Conservation (phyloP, 2,113 vertebrate species). For the Dasypus novemcinctus region DNA sequence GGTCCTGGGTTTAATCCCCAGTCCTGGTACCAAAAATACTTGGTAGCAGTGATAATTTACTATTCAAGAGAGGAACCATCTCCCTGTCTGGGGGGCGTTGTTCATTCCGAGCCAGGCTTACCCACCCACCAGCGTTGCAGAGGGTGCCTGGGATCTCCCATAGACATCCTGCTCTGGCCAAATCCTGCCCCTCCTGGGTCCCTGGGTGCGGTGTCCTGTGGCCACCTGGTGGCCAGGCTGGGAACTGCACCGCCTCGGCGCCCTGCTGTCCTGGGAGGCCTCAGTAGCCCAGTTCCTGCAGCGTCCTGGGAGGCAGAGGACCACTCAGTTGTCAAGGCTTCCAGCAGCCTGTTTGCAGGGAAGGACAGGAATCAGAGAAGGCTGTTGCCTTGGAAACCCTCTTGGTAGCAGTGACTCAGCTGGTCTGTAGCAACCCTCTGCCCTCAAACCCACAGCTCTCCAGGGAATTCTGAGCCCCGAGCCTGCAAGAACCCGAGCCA, state of each 20-base stretch:
- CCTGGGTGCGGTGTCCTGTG: neutral
- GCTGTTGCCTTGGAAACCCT: constrained; percentile 72
- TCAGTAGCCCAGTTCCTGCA: neutral
- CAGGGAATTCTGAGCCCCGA: neutral
- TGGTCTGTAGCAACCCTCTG: constrained; percentile 13
- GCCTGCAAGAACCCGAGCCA: neutral
- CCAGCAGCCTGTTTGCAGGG: constrained; percentile 33
- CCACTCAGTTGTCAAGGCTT: constrained; percentile 44
- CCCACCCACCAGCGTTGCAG: neutral
- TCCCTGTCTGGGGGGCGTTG: neutral
- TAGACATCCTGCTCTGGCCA: neutral
- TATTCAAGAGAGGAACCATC: neutral
- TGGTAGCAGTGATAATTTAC: neutral
- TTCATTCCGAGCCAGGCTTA: neutral
- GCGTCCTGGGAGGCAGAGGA: neutral
- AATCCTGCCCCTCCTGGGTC: neutral
- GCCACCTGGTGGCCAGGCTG: neutral
- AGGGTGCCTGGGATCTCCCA: neutral
- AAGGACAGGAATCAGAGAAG: constrained; percentile 46
- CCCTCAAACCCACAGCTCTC: neutral
- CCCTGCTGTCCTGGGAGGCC: neutral
- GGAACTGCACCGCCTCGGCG: neutral
- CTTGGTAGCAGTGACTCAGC: constrained; percentile 63
- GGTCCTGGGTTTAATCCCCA: too few relatives aligned
- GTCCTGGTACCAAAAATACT: too few relatives aligned